Base-by-base conservation (phyloP, 2,113 vertebrate genomes). In the Edolisoma coerulescens region DNA sequence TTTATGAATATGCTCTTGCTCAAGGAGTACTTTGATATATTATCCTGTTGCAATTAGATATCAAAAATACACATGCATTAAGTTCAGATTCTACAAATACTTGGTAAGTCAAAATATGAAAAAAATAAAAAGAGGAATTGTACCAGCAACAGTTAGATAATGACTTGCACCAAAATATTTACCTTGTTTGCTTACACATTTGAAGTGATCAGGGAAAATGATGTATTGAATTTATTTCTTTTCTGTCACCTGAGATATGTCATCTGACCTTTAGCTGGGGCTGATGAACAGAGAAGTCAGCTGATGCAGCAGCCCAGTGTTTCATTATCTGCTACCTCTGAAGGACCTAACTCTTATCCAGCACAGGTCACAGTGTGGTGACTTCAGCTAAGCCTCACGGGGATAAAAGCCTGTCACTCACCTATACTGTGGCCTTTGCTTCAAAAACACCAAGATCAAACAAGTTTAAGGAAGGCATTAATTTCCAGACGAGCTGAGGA, bases 381-480 rank as follows among this genome's bases (percentile, higher is more conserved):
- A 70, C 94, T 95, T 70, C 82, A 86, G 71, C 45, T 86, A 35
- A 84, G 33, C 70, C 64, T 80, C 60, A 23, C 1, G 0, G 27
- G 64, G 35, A 82, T 95, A 67, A 91, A 92, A 93, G 11, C 23
- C 71, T 92, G 75, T 88, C 84, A 86, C 39, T 96, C 75, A 92
- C 26, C 45, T 3, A 12, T 54, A 60, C 71, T 44, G 24, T 86
- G 87, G 79, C 75, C 71, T 93, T 88, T 95, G 59, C 82, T 84
- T 91, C 68, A 59, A 64, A 96, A 95, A 65, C 71, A 70, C 39
- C 82, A 56, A 54, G 85, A 93, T 95, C 93, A 96, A 94, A 83
- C 67, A 74, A 70, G 82, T 89, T 93, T 88, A 91, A 14, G 35
- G 50, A 88, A 84, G 30, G 35, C 28, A 87, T 93, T 94, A 94